Conservation (phyloP, 2,113 vertebrate species). For the Ellobius talpinus region DNA sequence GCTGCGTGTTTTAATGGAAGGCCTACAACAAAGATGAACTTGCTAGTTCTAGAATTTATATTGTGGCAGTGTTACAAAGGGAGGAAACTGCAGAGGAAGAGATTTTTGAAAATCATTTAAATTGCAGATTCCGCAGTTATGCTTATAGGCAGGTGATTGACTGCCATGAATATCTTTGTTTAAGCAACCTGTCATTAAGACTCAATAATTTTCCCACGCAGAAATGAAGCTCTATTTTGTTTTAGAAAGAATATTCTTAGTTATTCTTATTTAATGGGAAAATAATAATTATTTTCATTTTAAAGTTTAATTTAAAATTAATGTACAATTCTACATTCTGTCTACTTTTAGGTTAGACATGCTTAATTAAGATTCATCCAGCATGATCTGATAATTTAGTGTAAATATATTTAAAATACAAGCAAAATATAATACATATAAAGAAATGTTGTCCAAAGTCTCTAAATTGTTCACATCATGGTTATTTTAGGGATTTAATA, state of each 20-base stretch:
- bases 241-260: not conserved
- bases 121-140: not conserved
- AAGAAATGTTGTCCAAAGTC: not conserved
- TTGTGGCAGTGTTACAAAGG: not conserved
- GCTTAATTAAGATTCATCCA: not conserved
- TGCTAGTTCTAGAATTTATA: slow-evolving; percentile 30
- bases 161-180: not conserved
- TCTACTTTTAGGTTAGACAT: not conserved
- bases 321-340: not conserved
- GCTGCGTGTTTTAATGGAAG: slow-evolving; percentile 69
- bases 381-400: not conserved
- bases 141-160: not conserved
- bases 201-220: not conserved
- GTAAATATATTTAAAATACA: slow-evolving; percentile 3
- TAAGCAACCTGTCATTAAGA: not conserved
- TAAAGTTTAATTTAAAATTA: slow-evolving; percentile 9
- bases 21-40: slow-evolving; percentile 41
- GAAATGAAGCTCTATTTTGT: not conserved
- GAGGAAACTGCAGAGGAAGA: not conserved
- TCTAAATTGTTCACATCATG: not conserved
- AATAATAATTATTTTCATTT: not conserved
- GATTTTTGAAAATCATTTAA: slow-evolving; percentile 43
- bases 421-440: not conserved
- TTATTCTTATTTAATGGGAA: not conserved
- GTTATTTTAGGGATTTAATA: not conserved